phyloP scores from a whole-genome alignment of 1,140 invertebrate genomes.

The Drosophila auraria region DNA sequence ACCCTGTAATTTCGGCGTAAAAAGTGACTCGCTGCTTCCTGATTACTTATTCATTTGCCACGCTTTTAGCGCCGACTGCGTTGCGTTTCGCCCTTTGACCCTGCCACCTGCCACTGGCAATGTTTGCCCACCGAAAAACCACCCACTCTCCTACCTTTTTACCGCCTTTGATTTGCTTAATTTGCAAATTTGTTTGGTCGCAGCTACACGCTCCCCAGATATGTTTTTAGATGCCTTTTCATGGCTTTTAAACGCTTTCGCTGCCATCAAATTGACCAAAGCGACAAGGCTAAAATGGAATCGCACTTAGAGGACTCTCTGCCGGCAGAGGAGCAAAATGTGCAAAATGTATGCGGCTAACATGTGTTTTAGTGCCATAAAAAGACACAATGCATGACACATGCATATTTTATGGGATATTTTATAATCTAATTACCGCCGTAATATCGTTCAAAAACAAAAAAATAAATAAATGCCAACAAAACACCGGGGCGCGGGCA shows the following conservation, averaged over 20 bases:
- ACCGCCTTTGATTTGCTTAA: slow-evolving; percentile 77
- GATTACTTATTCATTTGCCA: slow-evolving; percentile 78
- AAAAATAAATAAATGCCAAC: slow-evolving; percentile 36
- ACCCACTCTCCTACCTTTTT: slow-evolving; percentile 1
- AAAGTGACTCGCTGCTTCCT: slow-evolving; percentile 58
- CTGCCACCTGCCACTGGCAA: slow-evolving; percentile 8
- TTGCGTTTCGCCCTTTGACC: slow-evolving; percentile 28
- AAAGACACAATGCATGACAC: slow-evolving; percentile 75
- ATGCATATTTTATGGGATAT: slow-evolving; percentile 81
- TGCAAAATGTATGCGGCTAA: slow-evolving; percentile 45
- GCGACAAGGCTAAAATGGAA: slow-evolving; percentile 22
- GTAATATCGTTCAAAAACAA: slow-evolving; percentile 64
- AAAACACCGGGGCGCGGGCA: slow-evolving; percentile 1
- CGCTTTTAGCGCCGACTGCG: slow-evolving; percentile 73
- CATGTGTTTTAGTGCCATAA: slow-evolving; percentile 79
- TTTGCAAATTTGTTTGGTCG: slow-evolving; percentile 70
- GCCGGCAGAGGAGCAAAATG: slow-evolving; percentile 8
- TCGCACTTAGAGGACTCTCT: slow-evolving; percentile 28
- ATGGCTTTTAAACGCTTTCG: slow-evolving; percentile 79
- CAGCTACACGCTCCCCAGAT: slow-evolving; percentile 3
- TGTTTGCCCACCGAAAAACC: not conserved
- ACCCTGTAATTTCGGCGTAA: slow-evolving; percentile 30
- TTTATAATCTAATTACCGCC: slow-evolving; percentile 83
- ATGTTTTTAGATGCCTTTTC: slow-evolving; percentile 54
- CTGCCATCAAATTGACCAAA: slow-evolving; percentile 73